Evolutionary conservation across 2,113 vertebrate species (phyloP), one percentile per base, ranked within the genome.

Genomic region (Tapirus terrestris): DNA sequence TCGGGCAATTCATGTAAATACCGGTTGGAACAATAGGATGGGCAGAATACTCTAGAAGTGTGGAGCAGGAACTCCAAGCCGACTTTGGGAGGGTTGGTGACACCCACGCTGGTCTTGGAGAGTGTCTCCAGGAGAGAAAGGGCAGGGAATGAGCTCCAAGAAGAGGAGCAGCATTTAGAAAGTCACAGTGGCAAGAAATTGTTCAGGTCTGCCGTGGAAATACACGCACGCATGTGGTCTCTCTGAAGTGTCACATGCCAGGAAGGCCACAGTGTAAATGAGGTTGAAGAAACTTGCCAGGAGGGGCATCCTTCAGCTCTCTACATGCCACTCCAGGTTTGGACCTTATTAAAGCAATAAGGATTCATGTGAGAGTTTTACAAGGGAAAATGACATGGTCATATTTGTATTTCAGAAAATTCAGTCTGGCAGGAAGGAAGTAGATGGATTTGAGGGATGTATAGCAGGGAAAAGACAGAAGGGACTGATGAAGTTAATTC

Each of bases 381-480:
- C 12, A 67, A 67, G 84, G 23, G 20, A 96, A 90, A 90, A 12
- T 21, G 56, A 72, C n/a, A 23, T 18, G 16, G 8, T 72, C 25
- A 36, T 29, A 70, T 65, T 81, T 60, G 4, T 67, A 70, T 73
- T 96, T 94, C 20, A 89, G n/a, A 76, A 94, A 94, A 81, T 25
- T 53, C n/a, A 68, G 7, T 68, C 75, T 53, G 14, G 20, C 16
- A 72, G 25, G 70, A 84, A 33, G 43, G 2, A 89, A 68, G 5
- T 45, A 18, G 16, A 33, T 89, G 68, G 12, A 56, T 90, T 36
- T 92, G 25, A 86, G 9, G 10, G 8, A 8, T 48, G 1, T 33
- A 14, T 5, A 51, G 5, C 11, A 93, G 43, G 17, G 1, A 82
- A 72, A 85, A 86, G 18, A n/a, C 13, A 82, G 13, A 72, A 93